These are phyloP conservation scores for Balanococcus diminutus DNA, from an alignment of 2,888 invertebrate species.

Conservation along the genomic window DNA sequence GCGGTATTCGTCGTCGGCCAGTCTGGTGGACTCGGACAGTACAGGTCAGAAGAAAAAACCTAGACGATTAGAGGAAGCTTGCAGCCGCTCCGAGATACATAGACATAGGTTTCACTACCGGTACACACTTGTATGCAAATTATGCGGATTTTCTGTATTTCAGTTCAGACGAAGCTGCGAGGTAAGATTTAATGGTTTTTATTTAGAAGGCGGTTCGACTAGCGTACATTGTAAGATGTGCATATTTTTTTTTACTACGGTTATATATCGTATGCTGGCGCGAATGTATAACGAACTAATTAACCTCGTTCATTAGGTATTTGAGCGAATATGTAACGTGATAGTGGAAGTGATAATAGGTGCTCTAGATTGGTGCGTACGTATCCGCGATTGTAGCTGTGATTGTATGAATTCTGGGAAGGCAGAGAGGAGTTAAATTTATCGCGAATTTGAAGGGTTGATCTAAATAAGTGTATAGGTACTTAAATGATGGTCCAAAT, in stretches of 20 bases:
- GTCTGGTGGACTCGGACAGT: background rate
- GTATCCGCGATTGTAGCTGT: background rate
- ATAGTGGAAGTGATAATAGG: background rate
- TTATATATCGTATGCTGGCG: background rate
- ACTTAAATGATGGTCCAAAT: no score
- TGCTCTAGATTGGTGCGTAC: background rate
- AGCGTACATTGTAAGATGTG: background rate
- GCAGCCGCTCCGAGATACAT: background rate
- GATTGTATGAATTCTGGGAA: no score
- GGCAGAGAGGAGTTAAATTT: no score
- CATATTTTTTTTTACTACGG: background rate
- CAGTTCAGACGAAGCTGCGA: background rate
- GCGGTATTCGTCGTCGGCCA: background rate
- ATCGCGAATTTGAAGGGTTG: no score
- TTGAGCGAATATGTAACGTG: background rate
- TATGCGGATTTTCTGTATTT: constrained; percentile 5
- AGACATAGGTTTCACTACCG: background rate
- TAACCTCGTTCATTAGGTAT: background rate
- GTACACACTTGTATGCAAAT: background rate
- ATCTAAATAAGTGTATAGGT: no score
- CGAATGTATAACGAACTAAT: background rate
- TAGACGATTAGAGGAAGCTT: background rate
- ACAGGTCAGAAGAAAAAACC: background rate
- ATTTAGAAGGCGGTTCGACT: background rate
- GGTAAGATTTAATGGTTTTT: background rate